Conservation (phyloP, 2,888 invertebrate species). For the Salticus scenicus region DNA sequence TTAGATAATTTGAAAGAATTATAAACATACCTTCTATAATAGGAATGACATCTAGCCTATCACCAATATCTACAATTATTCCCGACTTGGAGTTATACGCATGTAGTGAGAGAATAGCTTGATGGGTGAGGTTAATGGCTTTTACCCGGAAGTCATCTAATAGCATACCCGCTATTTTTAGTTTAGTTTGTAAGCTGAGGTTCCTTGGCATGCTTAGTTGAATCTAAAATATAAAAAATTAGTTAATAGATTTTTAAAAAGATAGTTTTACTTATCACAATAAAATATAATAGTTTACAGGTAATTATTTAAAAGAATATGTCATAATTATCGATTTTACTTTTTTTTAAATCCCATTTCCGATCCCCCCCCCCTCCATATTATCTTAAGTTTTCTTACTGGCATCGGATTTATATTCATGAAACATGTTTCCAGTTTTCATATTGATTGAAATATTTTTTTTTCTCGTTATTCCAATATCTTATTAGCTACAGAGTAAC, state of each 20-base stretch:
- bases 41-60: slow-evolving; percentile 79
- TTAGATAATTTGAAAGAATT: too few species aligned
- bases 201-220: slow-evolving; percentile 76
- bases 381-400: too few species aligned
- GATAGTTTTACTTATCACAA: neutral
- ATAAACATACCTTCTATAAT: slow-evolving; percentile 79
- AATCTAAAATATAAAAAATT: slow-evolving; percentile 32
- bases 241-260: neutral
- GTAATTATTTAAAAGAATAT: too few species aligned
- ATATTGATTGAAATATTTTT: too few species aligned
- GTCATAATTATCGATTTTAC: too few species aligned
- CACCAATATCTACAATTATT: slow-evolving; percentile 80
- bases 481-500: too few species aligned
- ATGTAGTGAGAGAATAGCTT: slow-evolving; percentile 79
- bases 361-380: too few species aligned
- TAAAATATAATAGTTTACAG: neutral
- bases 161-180: slow-evolving; percentile 76
- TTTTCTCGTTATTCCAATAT: too few species aligned
- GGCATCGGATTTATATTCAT: too few species aligned
- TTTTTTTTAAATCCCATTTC: too few species aligned
- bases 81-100: slow-evolving; percentile 80
- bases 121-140: slow-evolving; percentile 78
- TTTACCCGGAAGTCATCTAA: slow-evolving; percentile 76
- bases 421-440: too few species aligned
- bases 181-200: slow-evolving; percentile 76